Conservation (phyloP, 2,888 invertebrate species). For the Stegophylla sp. region DNA sequence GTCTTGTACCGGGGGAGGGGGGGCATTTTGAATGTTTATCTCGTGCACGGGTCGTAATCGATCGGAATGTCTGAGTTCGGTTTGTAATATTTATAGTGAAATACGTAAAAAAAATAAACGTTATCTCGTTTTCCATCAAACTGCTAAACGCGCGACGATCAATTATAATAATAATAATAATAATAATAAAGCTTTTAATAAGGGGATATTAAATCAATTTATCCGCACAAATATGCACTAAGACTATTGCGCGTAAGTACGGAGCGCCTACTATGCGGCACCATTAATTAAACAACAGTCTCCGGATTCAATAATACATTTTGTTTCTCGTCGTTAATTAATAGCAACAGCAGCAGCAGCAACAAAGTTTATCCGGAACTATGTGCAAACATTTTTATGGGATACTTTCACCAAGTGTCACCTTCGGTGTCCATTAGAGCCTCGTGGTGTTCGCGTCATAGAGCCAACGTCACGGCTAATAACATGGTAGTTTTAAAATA, state of each 20-base stretch:
- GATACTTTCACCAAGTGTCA: conserved; percentile 1
- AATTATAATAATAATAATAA: not conserved
- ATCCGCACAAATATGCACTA: not conserved
- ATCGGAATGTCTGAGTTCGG: not conserved
- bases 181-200: too few species aligned
- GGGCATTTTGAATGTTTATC: not conserved
- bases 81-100: too few species aligned
- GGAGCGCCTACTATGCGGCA: not conserved
- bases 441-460: not conserved
- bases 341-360: not conserved
- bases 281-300: not conserved
- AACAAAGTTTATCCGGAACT: not conserved
- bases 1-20: not conserved
- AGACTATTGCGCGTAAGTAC: not conserved
- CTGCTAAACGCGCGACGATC: too few species aligned
- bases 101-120: too few species aligned
- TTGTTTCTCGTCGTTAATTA: conserved; percentile 21
- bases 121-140: too few species aligned
- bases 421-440: not conserved
- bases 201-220: conserved; percentile 1
- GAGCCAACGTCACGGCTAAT: not conserved
- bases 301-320: not conserved
- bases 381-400: not conserved
- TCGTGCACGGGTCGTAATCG: not conserved
- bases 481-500: conserved; percentile 21